Conservation (phyloP, 2,797 vertebrate species). For the Enteromius viviparus region DNA sequence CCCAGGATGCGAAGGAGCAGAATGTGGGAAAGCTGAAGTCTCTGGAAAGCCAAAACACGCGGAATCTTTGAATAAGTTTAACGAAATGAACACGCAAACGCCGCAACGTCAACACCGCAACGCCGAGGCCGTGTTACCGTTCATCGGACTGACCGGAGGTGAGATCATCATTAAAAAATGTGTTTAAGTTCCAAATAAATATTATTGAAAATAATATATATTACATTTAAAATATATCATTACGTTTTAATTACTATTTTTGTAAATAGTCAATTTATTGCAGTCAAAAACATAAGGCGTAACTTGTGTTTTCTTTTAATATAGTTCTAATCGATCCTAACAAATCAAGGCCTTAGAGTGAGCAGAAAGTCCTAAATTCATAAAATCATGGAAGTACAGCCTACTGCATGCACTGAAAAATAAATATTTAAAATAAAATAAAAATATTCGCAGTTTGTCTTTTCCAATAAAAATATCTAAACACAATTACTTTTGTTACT, state of each 20-base stretch:
- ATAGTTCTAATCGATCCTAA: neutral
- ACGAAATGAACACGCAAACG: slow-evolving; percentile 74
- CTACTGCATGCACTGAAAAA: neutral
- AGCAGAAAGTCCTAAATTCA: neutral
- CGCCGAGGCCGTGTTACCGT: slow-evolving; percentile 78
- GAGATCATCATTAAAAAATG: slow-evolving; percentile 61
- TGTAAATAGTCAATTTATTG: neutral
- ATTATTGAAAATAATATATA: neutral
- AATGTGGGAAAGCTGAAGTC: slow-evolving; percentile 57
- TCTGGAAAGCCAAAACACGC: slow-evolving; percentile 58
- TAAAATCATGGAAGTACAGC: neutral
- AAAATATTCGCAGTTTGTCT: neutral
- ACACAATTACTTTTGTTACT: neutral
- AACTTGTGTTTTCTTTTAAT: neutral
- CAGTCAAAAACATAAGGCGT: neutral
- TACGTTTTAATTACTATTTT: neutral
- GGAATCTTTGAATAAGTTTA: slow-evolving; percentile 70
- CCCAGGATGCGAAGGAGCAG: slow-evolving; percentile 67
- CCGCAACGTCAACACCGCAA: slow-evolving; percentile 75
- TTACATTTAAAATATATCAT: no score
- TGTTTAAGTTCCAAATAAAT: neutral
- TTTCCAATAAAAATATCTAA: neutral
- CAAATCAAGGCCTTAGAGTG: neutral
- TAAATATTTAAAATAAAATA: no score
- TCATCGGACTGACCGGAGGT: slow-evolving; percentile 88